Evolutionary conservation across 1,140 invertebrate genomes (phyloP).

Genomic region (Philopotamus ludificatus): DNA sequence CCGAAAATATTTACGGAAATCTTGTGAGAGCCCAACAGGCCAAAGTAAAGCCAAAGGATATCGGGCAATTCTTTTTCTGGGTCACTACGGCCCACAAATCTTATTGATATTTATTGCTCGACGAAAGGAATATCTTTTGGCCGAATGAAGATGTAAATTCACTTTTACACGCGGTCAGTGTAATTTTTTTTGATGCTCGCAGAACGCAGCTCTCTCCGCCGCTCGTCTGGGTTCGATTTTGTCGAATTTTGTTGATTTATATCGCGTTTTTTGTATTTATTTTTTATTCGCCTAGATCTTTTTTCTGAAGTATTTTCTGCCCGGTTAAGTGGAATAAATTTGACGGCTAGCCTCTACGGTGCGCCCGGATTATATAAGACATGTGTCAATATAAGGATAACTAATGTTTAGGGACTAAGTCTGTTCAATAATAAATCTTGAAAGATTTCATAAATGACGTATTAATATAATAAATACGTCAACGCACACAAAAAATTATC

Average conservation of each 20-base stretch:
- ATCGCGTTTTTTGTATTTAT: not conserved
- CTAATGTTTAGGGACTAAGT: not conserved
- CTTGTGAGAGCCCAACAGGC: not conserved
- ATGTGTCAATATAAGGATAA: not conserved
- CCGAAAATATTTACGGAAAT: not conserved
- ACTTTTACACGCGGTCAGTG: not conserved
- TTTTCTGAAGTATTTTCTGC: not conserved
- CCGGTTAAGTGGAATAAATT: not conserved
- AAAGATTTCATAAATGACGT: no score
- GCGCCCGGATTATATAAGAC: not conserved
- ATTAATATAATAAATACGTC: no score
- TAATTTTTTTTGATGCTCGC: not conserved
- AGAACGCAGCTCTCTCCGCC: not conserved
- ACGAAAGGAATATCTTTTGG: not conserved
- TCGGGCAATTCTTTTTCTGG: not conserved
- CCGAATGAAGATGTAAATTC: constrained; percentile 14
- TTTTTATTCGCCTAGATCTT: not conserved
- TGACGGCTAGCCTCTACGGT: not conserved
- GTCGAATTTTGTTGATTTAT: not conserved
- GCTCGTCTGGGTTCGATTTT: not conserved
- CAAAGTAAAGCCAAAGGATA: not conserved
- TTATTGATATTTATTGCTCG: constrained; percentile 6
- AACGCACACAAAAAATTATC: no score
- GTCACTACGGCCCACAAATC: not conserved
- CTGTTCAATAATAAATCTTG: no score